phyloP scores from a whole-genome alignment of 2,888 invertebrate genomes.

The Thereva nobilitata region DNA sequence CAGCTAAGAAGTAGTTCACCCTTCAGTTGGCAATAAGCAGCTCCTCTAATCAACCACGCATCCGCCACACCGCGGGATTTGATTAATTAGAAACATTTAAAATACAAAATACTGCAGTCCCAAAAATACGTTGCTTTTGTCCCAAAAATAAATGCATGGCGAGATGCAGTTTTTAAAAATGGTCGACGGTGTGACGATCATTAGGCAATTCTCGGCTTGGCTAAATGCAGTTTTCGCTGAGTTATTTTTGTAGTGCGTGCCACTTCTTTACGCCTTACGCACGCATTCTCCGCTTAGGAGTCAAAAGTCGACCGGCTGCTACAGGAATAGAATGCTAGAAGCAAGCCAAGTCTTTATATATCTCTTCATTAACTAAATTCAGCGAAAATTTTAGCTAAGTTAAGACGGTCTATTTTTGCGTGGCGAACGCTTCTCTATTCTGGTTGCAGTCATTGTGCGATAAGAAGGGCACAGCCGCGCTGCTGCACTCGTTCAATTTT shows the following conservation, averaged over 20 bases:
- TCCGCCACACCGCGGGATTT: constrained; percentile 4
- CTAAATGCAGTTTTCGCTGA: constrained; percentile 4
- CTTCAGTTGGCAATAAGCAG: constrained; percentile 1
- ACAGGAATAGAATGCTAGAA: constrained; percentile 16
- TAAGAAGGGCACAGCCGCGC: constrained; percentile 30
- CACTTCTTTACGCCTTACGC: constrained; percentile 26
- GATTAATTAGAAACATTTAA: not conserved
- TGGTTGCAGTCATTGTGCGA: constrained; percentile 33
- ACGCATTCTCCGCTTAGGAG: not conserved
- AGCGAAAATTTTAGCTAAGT: constrained; percentile 21
- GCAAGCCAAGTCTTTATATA: constrained; percentile 32
- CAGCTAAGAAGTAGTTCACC: constrained; percentile 27
- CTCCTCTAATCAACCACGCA: too few relatives aligned
- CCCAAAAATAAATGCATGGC: constrained; percentile 14
- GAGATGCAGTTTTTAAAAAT: constrained; percentile 9
- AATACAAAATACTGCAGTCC: not conserved
- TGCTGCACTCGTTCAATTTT: constrained; percentile 11
- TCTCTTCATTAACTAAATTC: constrained; percentile 27
- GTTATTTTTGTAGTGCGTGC: constrained; percentile 26
- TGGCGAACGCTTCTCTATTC: not conserved
- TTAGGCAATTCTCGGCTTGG: not conserved
- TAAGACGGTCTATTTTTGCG: constrained; percentile 29
- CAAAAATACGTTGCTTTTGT: constrained; percentile 24
- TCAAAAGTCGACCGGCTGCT: not conserved
- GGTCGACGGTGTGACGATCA: constrained; percentile 12